A percentile compares a stretch with the other conserved stretches of the same genome.
Conservation (phyloP, 2,797 vertebrate genomes). For the Anableps anableps region DNA sequence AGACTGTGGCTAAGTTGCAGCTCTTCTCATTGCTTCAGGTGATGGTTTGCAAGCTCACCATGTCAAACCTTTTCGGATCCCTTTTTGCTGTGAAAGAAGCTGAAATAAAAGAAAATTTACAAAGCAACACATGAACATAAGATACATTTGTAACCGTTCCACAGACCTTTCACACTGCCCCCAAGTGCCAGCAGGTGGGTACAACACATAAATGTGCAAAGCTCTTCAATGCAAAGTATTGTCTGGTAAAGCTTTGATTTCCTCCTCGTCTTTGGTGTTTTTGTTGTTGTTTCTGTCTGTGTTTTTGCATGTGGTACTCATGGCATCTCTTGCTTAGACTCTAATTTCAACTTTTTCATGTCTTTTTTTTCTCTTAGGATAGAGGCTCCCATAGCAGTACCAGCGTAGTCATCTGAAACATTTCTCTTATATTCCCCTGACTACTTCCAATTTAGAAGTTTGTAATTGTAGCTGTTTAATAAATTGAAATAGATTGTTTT, state of each 20-base stretch:
- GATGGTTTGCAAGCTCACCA: no score
- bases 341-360: conserved; percentile 33
- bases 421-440: conserved; percentile 49
- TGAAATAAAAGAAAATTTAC: neutral
- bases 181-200: conserved; percentile 4
- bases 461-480: conserved; percentile 24
- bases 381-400: conserved; percentile 90
- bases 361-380: conserved; percentile 80
- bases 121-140: neutral
- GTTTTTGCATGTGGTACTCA: neutral
- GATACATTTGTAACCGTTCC: neutral
- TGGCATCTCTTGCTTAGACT: conserved; percentile 1
- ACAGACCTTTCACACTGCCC: neutral
- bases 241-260: neutral
- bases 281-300: neutral
- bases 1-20: neutral
- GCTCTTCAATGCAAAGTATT: neutral
- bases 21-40: neutral
- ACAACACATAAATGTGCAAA: neutral
- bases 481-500: conserved; percentile 12
- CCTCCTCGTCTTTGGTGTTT: neutral
- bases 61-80: neutral
- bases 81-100: neutral
- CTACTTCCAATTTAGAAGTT: conserved; percentile 47
- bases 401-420: conserved; percentile 89